Percentiles rank a stretch among this genome's conserved stretches.
Conservation (phyloP, 2,797 vertebrate species). For the Somateria mollissima region DNA sequence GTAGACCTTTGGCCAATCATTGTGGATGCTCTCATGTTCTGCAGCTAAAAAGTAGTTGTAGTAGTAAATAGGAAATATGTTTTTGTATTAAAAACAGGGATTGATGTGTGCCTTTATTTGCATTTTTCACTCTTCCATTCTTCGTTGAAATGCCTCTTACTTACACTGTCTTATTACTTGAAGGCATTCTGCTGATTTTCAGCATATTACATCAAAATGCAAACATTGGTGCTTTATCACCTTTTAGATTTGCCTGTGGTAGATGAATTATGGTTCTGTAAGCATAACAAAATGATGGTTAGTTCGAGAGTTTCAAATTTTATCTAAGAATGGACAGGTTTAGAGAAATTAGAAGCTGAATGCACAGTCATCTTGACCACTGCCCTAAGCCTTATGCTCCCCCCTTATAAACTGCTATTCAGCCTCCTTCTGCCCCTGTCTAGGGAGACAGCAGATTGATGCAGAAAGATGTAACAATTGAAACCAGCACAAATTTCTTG, state of each 20-base stretch:
- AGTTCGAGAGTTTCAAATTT: neutral
- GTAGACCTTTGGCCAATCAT: neutral
- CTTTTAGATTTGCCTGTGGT: neutral
- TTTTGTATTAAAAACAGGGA: neutral
- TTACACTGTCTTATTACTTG: neutral
- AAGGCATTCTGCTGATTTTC: neutral
- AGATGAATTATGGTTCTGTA: fast-evolving
- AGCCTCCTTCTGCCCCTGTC: neutral
- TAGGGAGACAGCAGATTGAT: neutral
- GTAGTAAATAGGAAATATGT: neutral
- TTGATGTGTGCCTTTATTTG: neutral
- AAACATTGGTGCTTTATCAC: neutral
- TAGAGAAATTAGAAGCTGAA: neutral
- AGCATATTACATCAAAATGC: neutral
- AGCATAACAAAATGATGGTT: neutral
- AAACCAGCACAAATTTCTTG: neutral
- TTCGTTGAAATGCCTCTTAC: neutral
- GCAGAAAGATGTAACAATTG: neutral
- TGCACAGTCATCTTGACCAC: neutral
- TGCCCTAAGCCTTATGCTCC: neutral
- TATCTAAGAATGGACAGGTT: neutral
- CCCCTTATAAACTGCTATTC: neutral
- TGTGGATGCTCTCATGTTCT: neutral
- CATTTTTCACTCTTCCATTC: neutral
- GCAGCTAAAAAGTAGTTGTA: neutral